Conservation (phyloP, 2,888 invertebrate genomes). For the Rosalia funebris region DNA sequence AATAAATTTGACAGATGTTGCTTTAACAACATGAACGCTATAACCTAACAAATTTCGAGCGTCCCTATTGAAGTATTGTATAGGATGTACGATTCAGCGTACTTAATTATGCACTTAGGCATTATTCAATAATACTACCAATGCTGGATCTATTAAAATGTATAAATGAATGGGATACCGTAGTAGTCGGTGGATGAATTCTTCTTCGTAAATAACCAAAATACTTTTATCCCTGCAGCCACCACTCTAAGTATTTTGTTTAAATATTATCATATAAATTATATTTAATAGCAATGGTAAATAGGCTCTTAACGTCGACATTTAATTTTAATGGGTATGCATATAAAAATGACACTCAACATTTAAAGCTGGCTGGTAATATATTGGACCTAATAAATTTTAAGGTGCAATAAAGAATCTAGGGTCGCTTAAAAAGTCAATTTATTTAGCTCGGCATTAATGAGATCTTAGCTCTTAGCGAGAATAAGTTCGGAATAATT, state of each 20-base stretch:
- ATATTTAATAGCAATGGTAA: constrained; percentile 25
- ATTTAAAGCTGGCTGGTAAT: constrained; percentile 35
- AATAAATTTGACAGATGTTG: no score
- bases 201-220: no score
- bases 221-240: constrained; percentile 1
- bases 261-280: constrained; percentile 18
- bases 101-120: no score
- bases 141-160: no score
- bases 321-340: constrained; percentile 36
- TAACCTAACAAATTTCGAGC: no score
- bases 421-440: constrained; percentile 42
- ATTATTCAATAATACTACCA: no score
- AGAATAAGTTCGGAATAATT: constrained; percentile 34
- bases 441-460: constrained; percentile 43
- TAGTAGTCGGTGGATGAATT: no score
- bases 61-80: no score
- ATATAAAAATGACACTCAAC: constrained; percentile 36
- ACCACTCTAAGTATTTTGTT: constrained; percentile 1
- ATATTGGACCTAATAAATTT: constrained; percentile 42
- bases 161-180: no score
- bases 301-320: constrained; percentile 25
- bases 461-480: constrained; percentile 39
- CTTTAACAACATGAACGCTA: no score
- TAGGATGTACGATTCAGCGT: no score
- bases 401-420: constrained; percentile 44